Conservation (phyloP, 2,113 vertebrate species). For the Caranx ignobilis region DNA sequence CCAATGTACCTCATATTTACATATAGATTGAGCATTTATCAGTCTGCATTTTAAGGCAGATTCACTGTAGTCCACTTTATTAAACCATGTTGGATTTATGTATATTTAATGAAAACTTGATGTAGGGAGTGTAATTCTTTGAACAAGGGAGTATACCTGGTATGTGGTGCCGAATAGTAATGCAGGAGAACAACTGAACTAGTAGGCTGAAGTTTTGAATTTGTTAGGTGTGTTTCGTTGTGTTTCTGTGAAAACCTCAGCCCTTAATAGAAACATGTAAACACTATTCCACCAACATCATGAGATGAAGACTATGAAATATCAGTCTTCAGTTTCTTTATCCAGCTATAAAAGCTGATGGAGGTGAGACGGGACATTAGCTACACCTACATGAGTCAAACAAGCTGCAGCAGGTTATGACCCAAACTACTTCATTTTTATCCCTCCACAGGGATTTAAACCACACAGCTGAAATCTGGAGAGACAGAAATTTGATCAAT, state of each 20-base stretch:
- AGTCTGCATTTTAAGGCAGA: slow-evolving; percentile 78
- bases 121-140: slow-evolving; percentile 82
- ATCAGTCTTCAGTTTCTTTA: neutral
- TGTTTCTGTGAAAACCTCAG: neutral
- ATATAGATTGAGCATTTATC: slow-evolving; percentile 90
- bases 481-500: neutral
- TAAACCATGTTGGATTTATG: slow-evolving; percentile 83
- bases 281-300: slow-evolving; percentile 1
- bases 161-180: slow-evolving; percentile 74
- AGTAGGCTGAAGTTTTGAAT: slow-evolving; percentile 17
- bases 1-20: slow-evolving; percentile 84
- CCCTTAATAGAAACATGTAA: neutral
- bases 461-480: neutral
- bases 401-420: slow-evolving; percentile 10
- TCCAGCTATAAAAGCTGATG: slow-evolving; percentile 3
- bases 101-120: slow-evolving; percentile 84
- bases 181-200: slow-evolving; percentile 46
- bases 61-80: slow-evolving; percentile 82
- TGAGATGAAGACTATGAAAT: slow-evolving; percentile 13
- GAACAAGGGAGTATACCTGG: slow-evolving; percentile 73
- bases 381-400: neutral
- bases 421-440: neutral
- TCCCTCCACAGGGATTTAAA: neutral
- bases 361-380: neutral
- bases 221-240: slow-evolving; percentile 12